Base-by-base conservation (phyloP, 2,888 invertebrate species). In the Parnassius orleans region DNA sequence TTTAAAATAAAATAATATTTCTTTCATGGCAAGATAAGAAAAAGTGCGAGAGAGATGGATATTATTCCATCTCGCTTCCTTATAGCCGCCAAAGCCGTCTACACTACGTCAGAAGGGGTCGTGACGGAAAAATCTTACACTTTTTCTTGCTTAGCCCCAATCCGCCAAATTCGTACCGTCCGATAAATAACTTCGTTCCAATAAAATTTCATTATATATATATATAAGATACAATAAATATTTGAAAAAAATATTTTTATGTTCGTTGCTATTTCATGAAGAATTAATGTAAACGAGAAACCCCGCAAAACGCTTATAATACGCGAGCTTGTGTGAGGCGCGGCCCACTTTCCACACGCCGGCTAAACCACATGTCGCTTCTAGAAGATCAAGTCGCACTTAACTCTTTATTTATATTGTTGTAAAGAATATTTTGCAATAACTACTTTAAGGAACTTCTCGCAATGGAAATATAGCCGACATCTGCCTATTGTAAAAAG, bases 301-400 rank as follows among this genome's bases (percentile, higher is more conserved):
- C 83, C 80, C 83, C 78, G 67, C 81, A 72, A 78, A 80, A 82
- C 77, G 79, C 77, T 81, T 87, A 48, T 48, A 48, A 48, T 89
- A 87, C 81, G 86, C 90, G 83, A 77, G 76, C 80, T 82, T 48
- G 83, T 89, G 89, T 90, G 86, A 90, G 88, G 88, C 76, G 68
- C 81, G 87, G 66, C 90, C 90, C 71, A 90, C 90, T 90, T 91
- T 90, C 90, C 87, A 84, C 77, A 70, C 75, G 77, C 79, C 79
- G 79, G 82, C 83, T 81, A 70, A 72, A 77, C 81, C 84, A 86
- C 84, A 87, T 84, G 85, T 79, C 82, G 77, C 73, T 74, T 75
- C 76, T 71, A 72, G 24, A 48, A 14, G 48, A 52, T 47, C 14
- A 52, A 46, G 24, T 41, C 11, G 42, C 47, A 55, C 48, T 63